Evolutionary conservation across 2,888 invertebrate genomes (phyloP), one percentile per base, ranked within the genome.

Genomic region (Thysanoteuthis rhombus): DNA sequence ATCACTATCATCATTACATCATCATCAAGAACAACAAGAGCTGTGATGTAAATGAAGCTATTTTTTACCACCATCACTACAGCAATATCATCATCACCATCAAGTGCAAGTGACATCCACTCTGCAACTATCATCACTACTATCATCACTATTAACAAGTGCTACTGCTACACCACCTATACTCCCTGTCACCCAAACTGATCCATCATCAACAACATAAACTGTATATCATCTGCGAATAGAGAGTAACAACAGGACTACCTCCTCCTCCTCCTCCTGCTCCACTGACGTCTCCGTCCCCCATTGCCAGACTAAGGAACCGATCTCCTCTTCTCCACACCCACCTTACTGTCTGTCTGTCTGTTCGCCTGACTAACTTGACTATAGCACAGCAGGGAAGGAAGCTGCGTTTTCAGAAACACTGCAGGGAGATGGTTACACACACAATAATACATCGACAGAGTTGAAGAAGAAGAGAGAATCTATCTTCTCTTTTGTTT

Each of bases 111-210:
- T 32, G 40, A 40, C 40, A 92, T n/a, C 40, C 39, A 40, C 92
- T 40, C 92, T 92, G n/a, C 92, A 39, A 92, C 91, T 42, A 91
- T 39, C 91, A 91, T 40, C 91, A 91, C 32, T 28, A 91, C 19
- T 39, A 38, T 38, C 39, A 90, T n/a, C n/a, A n/a, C n/a, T n/a
- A n/a, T n/a, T n/a, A n/a, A n/a, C 42, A 91, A 92, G 4, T 19
- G 19, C 39, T 45, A 92, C 40, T n/a, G n/a, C 28, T 45, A 90
- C 90, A 40, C 39, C 90, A 39, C 39, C 39, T 42, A 25, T 32
- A 90, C 90, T 32, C 39, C 90, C 39, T n/a, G 28, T n/a, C 40
- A 16, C 22, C 39, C 40, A 40, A 92, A 40, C 92, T 42, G 92
- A 39, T 45, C 40, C 92, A 92, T 38, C 92, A 75, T n/a, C 75